Evolutionary conservation across 1,140 invertebrate genomes (phyloP), one percentile per base, ranked within the genome.

Genomic region (Drosophila orena): DNA sequence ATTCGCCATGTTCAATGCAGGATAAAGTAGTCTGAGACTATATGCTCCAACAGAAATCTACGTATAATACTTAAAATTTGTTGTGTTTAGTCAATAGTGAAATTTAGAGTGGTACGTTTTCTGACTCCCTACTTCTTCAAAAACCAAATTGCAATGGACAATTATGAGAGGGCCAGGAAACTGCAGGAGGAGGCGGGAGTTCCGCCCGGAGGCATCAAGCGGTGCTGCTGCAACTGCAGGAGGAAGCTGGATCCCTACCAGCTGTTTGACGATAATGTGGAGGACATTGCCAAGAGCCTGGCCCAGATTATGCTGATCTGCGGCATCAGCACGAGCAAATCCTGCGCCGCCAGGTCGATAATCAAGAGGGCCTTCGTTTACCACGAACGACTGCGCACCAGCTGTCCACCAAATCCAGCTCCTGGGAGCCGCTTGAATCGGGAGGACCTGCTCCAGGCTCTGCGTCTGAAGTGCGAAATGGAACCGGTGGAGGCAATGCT

Each of bases 331-430:
- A 89, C 84, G 6, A 37, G 7, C 1, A 89, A 89, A 20, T 64
- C 72, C n/a, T 64, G 38, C 38, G 66, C 77, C 24, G 80, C 80
- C 34, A 78, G 27, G 40, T 64, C 72, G 20, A 89, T 89, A 2
- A 89, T 89, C 12, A 84, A 79, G 44, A 57, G 84, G n/a, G 84
- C 84, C 0, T 88, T 88, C 11, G 59, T 88, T 8, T 83, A 89
- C 44, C 84, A 89, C 7, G 84, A 89, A 22, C 73, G 68, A 30
- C 24, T 89, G 14, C 38, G 84, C 1, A 79, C 64, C 2, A 53
- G 24, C 2, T 80, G 84, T 38, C 42, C 66, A 0, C 42, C 62
- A 7, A 14, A 20, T 0, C 42, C 61, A 0, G 35, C 50, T 1
- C 34, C 54, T 5, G 72, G 43, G 0, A 49, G 59, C 0, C 84